These are phyloP conservation scores for Dascillus cervinus DNA, from an alignment of 2,888 invertebrate species.

Conservation along the genomic window DNA sequence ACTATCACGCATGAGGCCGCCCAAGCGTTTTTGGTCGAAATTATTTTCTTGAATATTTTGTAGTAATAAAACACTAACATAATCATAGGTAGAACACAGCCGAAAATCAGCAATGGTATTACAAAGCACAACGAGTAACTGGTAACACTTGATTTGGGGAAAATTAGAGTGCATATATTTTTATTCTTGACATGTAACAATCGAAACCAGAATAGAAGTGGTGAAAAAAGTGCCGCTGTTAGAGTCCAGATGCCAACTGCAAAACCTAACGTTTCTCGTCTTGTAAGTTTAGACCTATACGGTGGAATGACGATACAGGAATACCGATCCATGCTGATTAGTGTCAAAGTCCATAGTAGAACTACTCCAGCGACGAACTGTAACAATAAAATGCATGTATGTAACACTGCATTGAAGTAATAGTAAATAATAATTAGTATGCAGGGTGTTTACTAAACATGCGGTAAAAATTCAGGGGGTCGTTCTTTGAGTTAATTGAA, in stretches of 20 bases:
- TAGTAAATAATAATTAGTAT: background rate
- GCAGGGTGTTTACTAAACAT: no score
- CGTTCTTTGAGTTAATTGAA: no score
- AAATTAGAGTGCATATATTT: conserved; percentile 48
- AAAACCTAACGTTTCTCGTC: conserved; percentile 38
- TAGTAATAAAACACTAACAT: conserved; percentile 49
- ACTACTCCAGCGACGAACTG: conserved; percentile 53
- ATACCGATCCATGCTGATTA: conserved; percentile 51
- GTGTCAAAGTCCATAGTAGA: conserved; percentile 50
- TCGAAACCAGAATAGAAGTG: conserved; percentile 48
- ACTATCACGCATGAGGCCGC: conserved; percentile 43
- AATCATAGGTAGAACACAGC: conserved; percentile 48
- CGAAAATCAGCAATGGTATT: conserved; percentile 43
- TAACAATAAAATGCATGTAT: conserved; percentile 28
- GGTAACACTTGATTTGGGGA: conserved; percentile 43
- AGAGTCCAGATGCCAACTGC: conserved; percentile 46
- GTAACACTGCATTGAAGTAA: background rate
- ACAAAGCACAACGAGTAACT: conserved; percentile 47
- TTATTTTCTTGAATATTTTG: conserved; percentile 47
- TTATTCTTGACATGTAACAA: conserved; percentile 26
- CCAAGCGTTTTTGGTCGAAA: conserved; percentile 47
- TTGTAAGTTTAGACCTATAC: conserved; percentile 46
- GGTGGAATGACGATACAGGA: conserved; percentile 50
- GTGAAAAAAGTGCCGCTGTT: conserved; percentile 44
- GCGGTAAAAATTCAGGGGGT: no score